Evolutionary conservation across 2,888 invertebrate species (phyloP), one percentile per base, ranked within the genome.

Genomic region (Chrysolina oricalcia): DNA sequence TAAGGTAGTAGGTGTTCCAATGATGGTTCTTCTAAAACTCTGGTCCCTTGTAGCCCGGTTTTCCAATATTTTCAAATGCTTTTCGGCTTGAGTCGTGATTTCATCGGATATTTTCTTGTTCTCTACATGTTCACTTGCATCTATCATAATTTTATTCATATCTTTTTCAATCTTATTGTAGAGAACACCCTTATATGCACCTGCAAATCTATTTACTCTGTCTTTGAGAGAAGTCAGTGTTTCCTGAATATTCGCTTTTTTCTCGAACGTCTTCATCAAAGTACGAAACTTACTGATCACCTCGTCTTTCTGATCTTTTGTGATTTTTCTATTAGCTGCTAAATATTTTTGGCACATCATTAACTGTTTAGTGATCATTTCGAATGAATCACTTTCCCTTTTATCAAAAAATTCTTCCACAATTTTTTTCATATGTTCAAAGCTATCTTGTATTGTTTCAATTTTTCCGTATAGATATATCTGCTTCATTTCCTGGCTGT

Each of bases 51-150:
- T 78, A 0, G 84, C 75, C 68, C 81, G 79, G 17, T 83, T 78
- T 66, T 85, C 85, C 27, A 85, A 65, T 62, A 85, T 85, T 72
- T 82, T 83, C 35, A 83, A 70, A n/a, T 81, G 71, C 46, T 81
- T 82, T 64, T 84, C 82, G 0, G 81, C 79, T 11, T 84, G 81
- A 48, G 70, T 81, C 2, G 72, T 76, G 9, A 83, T 69, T 62
- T 81, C 80, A 5, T 80, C 73, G 10, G 80, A 70, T 19, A 64
- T 68, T 3, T 65, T 43, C 74, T 77, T 75, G 56, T 83, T 78
- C 1, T 78, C 74, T n/a, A 82, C 67, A 46, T 77, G 71, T 19
- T 81, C 79, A 19, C 76, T 79, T 1, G 78, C 75, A 43, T 81
- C 76, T 13, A 76, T 41, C 10, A 81, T 72, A 23, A 81, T 53